Evolutionary conservation across 2,888 invertebrate species (phyloP).

Genomic region (Aspidiotus rigidus): DNA sequence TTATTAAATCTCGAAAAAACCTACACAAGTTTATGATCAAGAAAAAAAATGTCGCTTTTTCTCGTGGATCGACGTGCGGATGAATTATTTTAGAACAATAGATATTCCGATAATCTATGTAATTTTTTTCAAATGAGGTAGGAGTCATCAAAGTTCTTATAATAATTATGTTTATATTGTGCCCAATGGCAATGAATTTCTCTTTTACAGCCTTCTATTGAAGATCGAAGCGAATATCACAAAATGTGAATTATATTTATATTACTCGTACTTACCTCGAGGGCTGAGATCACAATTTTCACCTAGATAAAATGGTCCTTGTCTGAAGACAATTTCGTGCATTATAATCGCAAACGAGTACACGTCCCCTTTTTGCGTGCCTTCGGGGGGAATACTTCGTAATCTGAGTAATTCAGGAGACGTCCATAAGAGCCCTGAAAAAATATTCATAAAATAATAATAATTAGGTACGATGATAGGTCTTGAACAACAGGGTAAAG

Average conservation of each 20-base stretch:
- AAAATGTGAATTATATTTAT: background rate
- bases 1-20: too few relatives aligned
- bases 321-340: slow-evolving; percentile 81
- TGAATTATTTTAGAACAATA: too few relatives aligned
- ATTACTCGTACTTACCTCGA: slow-evolving; percentile 62
- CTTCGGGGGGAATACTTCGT: slow-evolving; percentile 54
- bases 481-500: too few relatives aligned
- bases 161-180: too few relatives aligned
- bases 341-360: slow-evolving; percentile 90
- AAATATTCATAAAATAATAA: background rate
- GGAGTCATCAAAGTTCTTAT: too few relatives aligned
- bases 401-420: slow-evolving; percentile 76
- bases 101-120: too few relatives aligned
- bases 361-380: slow-evolving; percentile 86
- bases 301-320: slow-evolving; percentile 77
- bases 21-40: too few relatives aligned
- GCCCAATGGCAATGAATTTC: background rate
- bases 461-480: too few relatives aligned
- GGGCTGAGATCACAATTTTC: slow-evolving; percentile 55
- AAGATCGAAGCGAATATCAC: background rate
- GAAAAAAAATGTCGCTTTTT: too few relatives aligned
- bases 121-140: too few relatives aligned
- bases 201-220: background rate
- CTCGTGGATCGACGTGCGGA: too few relatives aligned
- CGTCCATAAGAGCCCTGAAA: slow-evolving; percentile 80